These are phyloP conservation scores for Steromphala cineraria DNA, from an alignment of 2,888 invertebrate species.

Conservation along the genomic window DNA sequence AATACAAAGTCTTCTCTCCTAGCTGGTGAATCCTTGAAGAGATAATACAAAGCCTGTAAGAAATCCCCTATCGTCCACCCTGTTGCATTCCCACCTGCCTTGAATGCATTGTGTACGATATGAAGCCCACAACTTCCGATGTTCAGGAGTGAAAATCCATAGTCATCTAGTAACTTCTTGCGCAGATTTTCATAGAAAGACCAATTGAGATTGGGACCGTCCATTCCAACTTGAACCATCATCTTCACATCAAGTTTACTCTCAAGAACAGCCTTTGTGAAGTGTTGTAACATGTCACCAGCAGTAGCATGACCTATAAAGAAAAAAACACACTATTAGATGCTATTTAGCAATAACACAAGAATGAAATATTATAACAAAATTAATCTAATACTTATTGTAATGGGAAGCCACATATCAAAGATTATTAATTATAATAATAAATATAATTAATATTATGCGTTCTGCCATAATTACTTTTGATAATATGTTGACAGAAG, in stretches of 20 bases:
- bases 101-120: slow-evolving; percentile 47
- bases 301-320: too few species aligned
- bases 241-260: neutral
- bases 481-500: too few species aligned
- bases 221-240: slow-evolving; percentile 37
- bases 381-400: too few species aligned
- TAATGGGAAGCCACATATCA: too few species aligned
- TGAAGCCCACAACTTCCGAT: slow-evolving; percentile 48
- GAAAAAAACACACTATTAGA: too few species aligned
- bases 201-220: slow-evolving; percentile 42
- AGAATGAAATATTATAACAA: too few species aligned
- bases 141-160: slow-evolving; percentile 29
- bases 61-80: slow-evolving; percentile 44
- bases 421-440: too few species aligned
- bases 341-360: too few species aligned
- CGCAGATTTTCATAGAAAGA: slow-evolving; percentile 27
- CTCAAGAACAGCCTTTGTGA: too few species aligned
- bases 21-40: slow-evolving; percentile 63
- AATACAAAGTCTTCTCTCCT: slow-evolving; percentile 52
- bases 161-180: slow-evolving; percentile 25
- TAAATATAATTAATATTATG: too few species aligned
- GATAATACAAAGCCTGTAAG: slow-evolving; percentile 51
- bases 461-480: too few species aligned
- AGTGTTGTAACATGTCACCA: too few species aligned
- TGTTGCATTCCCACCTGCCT: slow-evolving; percentile 30